A percentile compares a stretch with the other conserved stretches of the same genome.
Evolutionary conservation across 2,113 vertebrate genomes (phyloP).

Genomic region (Tinamus guttatus): DNA sequence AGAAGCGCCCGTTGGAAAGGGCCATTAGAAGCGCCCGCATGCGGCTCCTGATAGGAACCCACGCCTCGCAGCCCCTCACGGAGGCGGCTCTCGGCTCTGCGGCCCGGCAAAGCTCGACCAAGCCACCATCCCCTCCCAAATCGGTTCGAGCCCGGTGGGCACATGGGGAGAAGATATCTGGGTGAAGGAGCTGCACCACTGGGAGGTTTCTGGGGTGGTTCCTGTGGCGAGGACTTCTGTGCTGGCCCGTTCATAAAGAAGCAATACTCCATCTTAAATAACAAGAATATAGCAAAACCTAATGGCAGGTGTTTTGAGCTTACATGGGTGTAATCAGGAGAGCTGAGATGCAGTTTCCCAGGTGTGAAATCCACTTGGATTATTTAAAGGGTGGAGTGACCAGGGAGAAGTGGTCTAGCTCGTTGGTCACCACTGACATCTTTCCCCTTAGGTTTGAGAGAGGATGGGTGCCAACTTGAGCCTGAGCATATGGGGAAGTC

Average conservation of each 20-base stretch:
- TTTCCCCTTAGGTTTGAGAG: rapidly evolving
- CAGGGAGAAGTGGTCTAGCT: rapidly evolving
- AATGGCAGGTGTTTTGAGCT: rapidly evolving
- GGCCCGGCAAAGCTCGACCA: too few species aligned
- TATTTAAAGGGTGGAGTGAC: rapidly evolving
- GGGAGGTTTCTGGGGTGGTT: neutral
- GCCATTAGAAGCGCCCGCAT: too few species aligned
- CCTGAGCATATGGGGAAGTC: too few species aligned
- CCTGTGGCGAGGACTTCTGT: neutral
- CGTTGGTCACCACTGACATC: rapidly evolving
- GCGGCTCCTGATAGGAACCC: too few species aligned
- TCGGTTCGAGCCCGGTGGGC: neutral
- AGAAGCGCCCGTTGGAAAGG: too few species aligned
- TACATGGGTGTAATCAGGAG: rapidly evolving
- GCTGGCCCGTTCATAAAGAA: rapidly evolving
- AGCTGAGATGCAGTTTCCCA: rapidly evolving
- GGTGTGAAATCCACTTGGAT: rapidly evolving
- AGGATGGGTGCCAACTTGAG: rapidly evolving
- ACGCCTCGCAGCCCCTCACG: too few species aligned
- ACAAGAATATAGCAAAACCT: neutral
- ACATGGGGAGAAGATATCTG: rapidly evolving
- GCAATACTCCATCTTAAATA: too few species aligned
- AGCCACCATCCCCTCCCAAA: rapidly evolving
- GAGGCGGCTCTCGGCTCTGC: too few species aligned
- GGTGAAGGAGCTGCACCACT: neutral